Base-by-base conservation (phyloP, 2,113 vertebrate genomes). In the Zosterops borbonicus region DNA sequence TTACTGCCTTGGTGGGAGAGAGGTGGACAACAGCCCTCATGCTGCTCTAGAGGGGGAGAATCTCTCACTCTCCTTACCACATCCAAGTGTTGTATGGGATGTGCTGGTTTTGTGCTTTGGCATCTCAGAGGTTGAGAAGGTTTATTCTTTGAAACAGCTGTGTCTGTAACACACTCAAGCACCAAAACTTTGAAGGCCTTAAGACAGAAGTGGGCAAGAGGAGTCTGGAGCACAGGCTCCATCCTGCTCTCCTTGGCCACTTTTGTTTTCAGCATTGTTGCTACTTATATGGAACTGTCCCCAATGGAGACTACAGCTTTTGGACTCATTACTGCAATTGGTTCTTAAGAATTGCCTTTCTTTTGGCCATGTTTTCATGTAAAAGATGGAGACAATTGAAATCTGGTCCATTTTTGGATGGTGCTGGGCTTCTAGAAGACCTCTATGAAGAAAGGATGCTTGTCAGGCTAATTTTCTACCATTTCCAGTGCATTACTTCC, bases 401-500 rank as follows among this genome's bases (percentile, higher is more conserved):
- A 90, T 89, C 73, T 29, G 46, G 56, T 86, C 68, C 8, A n/a
- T 47, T 95, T 96, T 83, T 92, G 79, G 60, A 33, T 75, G 79
- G 33, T 89, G 63, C 70, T 90, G 76, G 35, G 52, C 55, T 92
- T 81, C 70, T 70, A 46, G 79, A 80, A 91, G 89, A 89, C 67
- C 5, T n/a, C n/a, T n/a, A 4, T 27, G 41, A 94, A 87, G 85
- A 91, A 92, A 92, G 90, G 91, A 64, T 74, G 68, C 62, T 78
- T 73, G 39, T 73, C 0, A 59, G 29, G 65, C 65, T 78, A 59
- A 77, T 75, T 86, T 86, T 90, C 59, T 55, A 93, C 41, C 90
- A 92, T 96, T 81, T 90, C 68, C 73, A 92, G 65, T 12, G 27
- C 95, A 96, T 96, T 96, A 87, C 93, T 94, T 96, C 90, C 77